A percentile compares a stretch with the other conserved stretches of the same genome.
These are phyloP conservation scores for Etheostoma spectabile DNA, from an alignment of 2,113 vertebrate genomes.

Conservation along the genomic window DNA sequence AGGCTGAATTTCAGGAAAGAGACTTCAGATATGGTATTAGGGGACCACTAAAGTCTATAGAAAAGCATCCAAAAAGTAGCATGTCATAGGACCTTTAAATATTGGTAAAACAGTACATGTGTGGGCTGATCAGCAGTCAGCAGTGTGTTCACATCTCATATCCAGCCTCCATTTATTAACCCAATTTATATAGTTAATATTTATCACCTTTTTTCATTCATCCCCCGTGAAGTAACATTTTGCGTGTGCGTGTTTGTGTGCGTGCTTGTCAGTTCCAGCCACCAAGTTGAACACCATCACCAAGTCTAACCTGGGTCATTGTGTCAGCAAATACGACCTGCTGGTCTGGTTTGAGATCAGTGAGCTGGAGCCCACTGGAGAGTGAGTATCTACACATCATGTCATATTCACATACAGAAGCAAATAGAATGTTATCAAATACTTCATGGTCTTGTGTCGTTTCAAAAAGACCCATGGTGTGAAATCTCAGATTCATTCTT, in stretches of 20 bases:
- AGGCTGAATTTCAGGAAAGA: no score
- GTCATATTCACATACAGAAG: not conserved
- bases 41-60: no score
- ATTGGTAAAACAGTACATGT: not conserved
- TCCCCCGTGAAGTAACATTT: not conserved
- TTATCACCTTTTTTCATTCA: not conserved
- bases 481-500: not conserved
- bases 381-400: slow-evolving; percentile 88
- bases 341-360: slow-evolving; percentile 99
- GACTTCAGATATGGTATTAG: no score
- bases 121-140: not conserved
- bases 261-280: slow-evolving; percentile 89
- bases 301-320: slow-evolving; percentile 95
- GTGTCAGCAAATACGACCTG: slow-evolving; percentile 97
- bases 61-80: no score
- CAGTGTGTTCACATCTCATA: not conserved
- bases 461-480: not conserved
- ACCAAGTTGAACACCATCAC: slow-evolving; percentile 96
- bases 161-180: slow-evolving; percentile 7
- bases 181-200: not conserved
- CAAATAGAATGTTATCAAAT: not conserved
- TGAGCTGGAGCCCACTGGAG: slow-evolving; percentile 97
- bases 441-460: not conserved
- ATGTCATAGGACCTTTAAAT: not conserved
- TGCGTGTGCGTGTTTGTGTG: slow-evolving; percentile 13